phyloP scores from a whole-genome alignment of 2,888 invertebrate species.

The Eristalinus aeneus region DNA sequence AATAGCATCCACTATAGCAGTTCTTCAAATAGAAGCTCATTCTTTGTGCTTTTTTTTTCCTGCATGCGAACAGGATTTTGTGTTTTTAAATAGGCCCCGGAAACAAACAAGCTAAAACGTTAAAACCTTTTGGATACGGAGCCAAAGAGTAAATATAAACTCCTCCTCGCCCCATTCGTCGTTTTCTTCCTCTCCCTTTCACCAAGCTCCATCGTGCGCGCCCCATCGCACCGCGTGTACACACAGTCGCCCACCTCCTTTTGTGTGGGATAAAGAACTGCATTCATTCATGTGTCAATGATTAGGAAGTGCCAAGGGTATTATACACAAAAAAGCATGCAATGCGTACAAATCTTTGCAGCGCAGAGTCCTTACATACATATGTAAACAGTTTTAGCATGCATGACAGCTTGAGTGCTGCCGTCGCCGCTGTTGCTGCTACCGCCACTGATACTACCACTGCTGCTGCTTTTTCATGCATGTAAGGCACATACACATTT shows the following conservation, averaged over 20 bases:
- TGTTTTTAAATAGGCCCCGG: conserved; percentile 55
- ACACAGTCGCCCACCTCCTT: not conserved
- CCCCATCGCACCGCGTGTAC: not conserved
- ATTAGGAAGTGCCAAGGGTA: conserved; percentile 70
- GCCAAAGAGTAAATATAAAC: conserved; percentile 66
- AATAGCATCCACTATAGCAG: conserved; percentile 13
- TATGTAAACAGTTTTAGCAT: conserved; percentile 62
- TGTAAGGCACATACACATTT: conserved; percentile 3
- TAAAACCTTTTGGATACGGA: conserved; percentile 54
- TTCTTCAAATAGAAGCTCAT: conserved; percentile 42
- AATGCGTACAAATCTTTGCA: conserved; percentile 70
- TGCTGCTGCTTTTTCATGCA: not conserved
- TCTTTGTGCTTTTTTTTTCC: conserved; percentile 45
- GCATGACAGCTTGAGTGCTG: conserved; percentile 16
- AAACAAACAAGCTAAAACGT: conserved; percentile 53
- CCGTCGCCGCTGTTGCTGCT: no score
- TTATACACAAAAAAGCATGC: conserved; percentile 65
- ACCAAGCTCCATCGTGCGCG: not conserved
- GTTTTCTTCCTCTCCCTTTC: not conserved
- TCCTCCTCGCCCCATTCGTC: not conserved
- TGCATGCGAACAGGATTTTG: conserved; percentile 8
- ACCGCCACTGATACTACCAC: no score
- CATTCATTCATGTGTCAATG: conserved; percentile 70
- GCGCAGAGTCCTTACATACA: conserved; percentile 29
- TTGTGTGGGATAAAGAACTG: conserved; percentile 62